These are phyloP conservation scores for Platysteira castanea DNA, from an alignment of 2,113 vertebrate genomes.

Conservation along the genomic window DNA sequence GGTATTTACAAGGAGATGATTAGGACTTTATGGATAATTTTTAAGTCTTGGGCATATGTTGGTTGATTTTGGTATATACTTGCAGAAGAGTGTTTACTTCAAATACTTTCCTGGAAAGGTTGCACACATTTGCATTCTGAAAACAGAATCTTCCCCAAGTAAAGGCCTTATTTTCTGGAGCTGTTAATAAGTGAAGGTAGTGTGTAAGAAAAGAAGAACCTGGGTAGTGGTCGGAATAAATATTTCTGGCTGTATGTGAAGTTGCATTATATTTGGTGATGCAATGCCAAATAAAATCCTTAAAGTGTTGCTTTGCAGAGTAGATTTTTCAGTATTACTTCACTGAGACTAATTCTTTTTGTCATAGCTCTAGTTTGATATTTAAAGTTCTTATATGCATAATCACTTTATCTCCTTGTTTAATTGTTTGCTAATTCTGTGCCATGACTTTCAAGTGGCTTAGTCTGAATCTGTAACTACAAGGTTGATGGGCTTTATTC, in stretches of 20 bases:
- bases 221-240: not conserved
- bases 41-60: not conserved
- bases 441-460: not conserved
- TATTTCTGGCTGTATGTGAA: not conserved
- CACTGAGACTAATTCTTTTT: not conserved
- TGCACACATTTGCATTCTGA: not conserved
- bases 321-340: not conserved
- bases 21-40: not conserved
- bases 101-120: not conserved
- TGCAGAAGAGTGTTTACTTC: not conserved
- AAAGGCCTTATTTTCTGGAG: not conserved
- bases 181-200: not conserved
- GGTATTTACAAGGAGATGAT: not conserved
- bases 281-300: not conserved
- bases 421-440: not conserved
- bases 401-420: not conserved
- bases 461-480: not conserved
- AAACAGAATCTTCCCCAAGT: not conserved
- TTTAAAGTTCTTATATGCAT: not conserved
- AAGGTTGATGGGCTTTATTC: not conserved
- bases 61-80: not conserved
- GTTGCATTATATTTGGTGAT: not conserved
- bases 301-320: not conserved
- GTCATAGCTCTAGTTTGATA: not conserved
- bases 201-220: not conserved